Conservation (phyloP, 2,797 vertebrate genomes). For the Furcifer pardalis region DNA sequence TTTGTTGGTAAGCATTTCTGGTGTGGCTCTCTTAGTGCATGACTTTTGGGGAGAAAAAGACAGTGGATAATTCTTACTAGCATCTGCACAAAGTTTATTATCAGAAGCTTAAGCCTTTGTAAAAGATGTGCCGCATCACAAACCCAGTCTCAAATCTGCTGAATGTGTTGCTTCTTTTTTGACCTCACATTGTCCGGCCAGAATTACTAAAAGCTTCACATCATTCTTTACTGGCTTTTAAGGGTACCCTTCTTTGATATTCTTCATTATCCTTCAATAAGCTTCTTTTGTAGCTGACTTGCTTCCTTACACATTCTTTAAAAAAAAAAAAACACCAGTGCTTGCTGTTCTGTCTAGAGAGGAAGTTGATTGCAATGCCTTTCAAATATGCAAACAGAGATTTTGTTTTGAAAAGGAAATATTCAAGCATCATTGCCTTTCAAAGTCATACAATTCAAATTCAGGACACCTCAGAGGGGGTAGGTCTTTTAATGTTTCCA, state of each 20-base stretch:
- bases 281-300: slow-evolving; percentile 67
- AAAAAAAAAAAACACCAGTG: slow-evolving; percentile 49
- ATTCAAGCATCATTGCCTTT: slow-evolving; percentile 50
- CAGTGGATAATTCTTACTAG: not conserved
- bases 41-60: not conserved
- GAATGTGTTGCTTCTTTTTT: slow-evolving; percentile 64
- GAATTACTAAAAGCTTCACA: slow-evolving; percentile 71
- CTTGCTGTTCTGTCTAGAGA: slow-evolving; percentile 55
- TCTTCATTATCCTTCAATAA: slow-evolving; percentile 75
- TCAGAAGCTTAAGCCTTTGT: slow-evolving; percentile 6
- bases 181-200: slow-evolving; percentile 70
- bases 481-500: slow-evolving; percentile 64
- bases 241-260: slow-evolving; percentile 70
- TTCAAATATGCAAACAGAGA: slow-evolving; percentile 66
- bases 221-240: slow-evolving; percentile 73
- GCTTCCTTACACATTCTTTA: slow-evolving; percentile 53
- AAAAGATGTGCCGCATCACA: slow-evolving; percentile 41
- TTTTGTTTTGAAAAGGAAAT: slow-evolving; percentile 58
- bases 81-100: not conserved
- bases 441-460: slow-evolving; percentile 60
- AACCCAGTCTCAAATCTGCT: slow-evolving; percentile 41
- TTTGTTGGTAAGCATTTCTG: not conserved
- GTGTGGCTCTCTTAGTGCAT: not conserved
- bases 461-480: slow-evolving; percentile 60
- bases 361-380: slow-evolving; percentile 64